Conservation (phyloP, 1,140 invertebrate species). For the Drosophila dunni region DNA sequence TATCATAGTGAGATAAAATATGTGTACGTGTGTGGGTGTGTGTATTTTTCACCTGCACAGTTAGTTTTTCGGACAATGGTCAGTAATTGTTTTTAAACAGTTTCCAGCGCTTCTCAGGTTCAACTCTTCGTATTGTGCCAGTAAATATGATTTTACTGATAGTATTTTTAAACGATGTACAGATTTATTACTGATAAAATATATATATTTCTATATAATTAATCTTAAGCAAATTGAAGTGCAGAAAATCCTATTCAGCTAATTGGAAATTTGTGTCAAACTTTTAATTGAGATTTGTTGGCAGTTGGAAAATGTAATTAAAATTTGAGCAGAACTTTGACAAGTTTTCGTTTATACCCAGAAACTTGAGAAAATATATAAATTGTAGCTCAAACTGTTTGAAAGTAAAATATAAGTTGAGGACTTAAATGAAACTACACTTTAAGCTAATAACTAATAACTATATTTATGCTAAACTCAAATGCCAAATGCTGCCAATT, state of each 20-base stretch:
- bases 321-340: constrained; percentile 47
- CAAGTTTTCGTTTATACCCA: constrained; percentile 28
- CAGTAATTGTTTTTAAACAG: constrained; percentile 59
- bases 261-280: constrained; percentile 47
- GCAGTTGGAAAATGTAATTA: constrained; percentile 71
- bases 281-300: constrained; percentile 68
- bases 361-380: not conserved
- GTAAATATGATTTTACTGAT: constrained; percentile 37
- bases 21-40: not conserved
- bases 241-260: constrained; percentile 16
- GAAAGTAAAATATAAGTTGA: not conserved
- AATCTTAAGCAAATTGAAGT: not conserved
- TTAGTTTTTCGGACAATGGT: constrained; percentile 55
- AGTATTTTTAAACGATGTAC: constrained; percentile 2
- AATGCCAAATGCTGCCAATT: constrained; percentile 52
- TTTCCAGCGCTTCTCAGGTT: constrained; percentile 39
- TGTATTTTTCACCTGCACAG: constrained; percentile 43
- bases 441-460: constrained; percentile 52
- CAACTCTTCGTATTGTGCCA: constrained; percentile 7
- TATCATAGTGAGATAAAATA: constrained; percentile 1
- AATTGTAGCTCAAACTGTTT: not conserved
- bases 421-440: constrained; percentile 3
- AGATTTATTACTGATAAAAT: not conserved
- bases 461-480: constrained; percentile 47
- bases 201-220: not conserved